These are phyloP conservation scores for Trachymyrmex septentrionalis DNA, from an alignment of 1,140 invertebrate species.

Conservation along the genomic window DNA sequence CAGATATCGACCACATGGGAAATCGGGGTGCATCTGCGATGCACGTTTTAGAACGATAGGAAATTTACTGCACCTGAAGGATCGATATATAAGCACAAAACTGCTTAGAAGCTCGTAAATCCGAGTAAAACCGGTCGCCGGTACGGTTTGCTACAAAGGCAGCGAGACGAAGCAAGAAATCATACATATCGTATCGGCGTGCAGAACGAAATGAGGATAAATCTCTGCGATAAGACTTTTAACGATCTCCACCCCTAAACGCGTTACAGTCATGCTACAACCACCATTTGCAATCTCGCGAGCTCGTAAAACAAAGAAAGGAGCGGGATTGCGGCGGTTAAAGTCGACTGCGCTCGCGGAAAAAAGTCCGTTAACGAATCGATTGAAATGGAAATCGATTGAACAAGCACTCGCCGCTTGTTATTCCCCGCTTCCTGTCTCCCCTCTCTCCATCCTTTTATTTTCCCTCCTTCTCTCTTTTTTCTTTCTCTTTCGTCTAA, in stretches of 20 bases:
- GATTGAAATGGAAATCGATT: conserved; percentile 65
- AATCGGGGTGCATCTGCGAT: conserved; percentile 1
- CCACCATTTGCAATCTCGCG: conserved; percentile 52
- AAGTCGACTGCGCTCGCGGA: conserved; percentile 44
- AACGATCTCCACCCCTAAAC: conserved; percentile 30
- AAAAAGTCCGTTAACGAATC: conserved; percentile 61
- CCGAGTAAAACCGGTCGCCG: neutral
- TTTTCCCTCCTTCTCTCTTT: neutral
- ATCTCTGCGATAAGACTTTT: conserved; percentile 24
- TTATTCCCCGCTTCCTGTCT: conserved; percentile 32
- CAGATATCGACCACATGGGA: neutral
- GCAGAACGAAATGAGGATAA: conserved; percentile 34
- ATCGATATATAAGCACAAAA: conserved; percentile 10
- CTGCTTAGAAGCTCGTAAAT: conserved; percentile 8
- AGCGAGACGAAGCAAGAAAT: conserved; percentile 15
- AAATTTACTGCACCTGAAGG: conserved; percentile 1
- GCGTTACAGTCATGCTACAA: conserved; percentile 47
- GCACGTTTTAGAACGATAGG: neutral
- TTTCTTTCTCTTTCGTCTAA: neutral
- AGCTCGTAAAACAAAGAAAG: conserved; percentile 41
- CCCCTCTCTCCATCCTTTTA: neutral
- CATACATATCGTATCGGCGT: conserved; percentile 13
- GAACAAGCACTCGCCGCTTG: conserved; percentile 54
- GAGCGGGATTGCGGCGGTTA: conserved; percentile 53
- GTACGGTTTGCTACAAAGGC: neutral